phyloP scores from a whole-genome alignment of 2,113 vertebrate genomes.

The Spea bombifrons region DNA sequence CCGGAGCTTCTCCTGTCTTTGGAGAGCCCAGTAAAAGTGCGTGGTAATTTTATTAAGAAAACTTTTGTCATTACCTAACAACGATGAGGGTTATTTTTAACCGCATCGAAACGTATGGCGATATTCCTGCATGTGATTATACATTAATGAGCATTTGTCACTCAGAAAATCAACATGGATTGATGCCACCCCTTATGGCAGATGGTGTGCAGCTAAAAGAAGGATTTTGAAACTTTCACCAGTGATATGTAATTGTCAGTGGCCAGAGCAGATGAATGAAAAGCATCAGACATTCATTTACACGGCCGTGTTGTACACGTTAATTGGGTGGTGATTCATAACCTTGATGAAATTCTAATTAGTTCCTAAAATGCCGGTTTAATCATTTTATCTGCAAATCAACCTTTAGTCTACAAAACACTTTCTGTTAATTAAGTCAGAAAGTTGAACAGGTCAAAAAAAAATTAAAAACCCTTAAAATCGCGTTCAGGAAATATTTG shows the following conservation, averaged over 20 bases:
- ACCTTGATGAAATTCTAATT: constrained; percentile 40
- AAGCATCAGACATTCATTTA: constrained; percentile 12
- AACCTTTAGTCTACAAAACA: constrained; percentile 27
- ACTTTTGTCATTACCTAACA: not conserved
- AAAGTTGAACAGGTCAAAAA: constrained; percentile 12
- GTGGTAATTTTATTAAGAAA: not conserved
- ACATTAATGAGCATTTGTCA: constrained; percentile 37
- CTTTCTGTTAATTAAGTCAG: constrained; percentile 29
- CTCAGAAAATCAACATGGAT: constrained; percentile 13
- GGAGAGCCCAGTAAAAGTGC: no score
- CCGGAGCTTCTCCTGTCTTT: no score
- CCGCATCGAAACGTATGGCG: not conserved
- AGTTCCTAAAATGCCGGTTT: constrained; percentile 22
- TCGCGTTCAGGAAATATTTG: no score
- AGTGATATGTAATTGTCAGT: constrained; percentile 29
- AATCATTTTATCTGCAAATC: constrained; percentile 38
- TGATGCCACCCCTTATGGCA: constrained; percentile 4
- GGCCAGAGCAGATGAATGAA: constrained; percentile 22
- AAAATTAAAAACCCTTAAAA: no score
- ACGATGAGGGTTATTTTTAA: no score
- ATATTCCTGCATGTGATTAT: constrained; percentile 31
- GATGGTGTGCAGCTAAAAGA: constrained; percentile 14
- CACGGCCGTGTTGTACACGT: constrained; percentile 6
- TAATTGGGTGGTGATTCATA: constrained; percentile 46
- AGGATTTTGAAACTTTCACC: constrained; percentile 5